phyloP scores from a whole-genome alignment of 2,888 invertebrate species.

The Candidula unifasciata region DNA sequence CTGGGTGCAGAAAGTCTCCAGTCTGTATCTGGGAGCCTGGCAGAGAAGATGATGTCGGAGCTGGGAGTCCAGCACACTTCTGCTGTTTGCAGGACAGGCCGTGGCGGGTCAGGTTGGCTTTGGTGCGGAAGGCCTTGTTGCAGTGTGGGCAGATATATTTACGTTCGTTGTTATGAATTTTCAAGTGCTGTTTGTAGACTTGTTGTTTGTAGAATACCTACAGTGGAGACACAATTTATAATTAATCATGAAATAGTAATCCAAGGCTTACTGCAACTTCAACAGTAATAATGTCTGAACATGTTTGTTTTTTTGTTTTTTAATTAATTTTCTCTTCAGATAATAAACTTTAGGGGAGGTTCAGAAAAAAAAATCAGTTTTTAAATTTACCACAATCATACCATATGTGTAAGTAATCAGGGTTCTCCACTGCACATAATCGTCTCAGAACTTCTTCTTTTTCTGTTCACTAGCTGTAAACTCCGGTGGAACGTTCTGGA shows the following conservation, averaged over 20 bases:
- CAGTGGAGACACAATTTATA: background rate
- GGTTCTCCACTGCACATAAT: too few relatives aligned
- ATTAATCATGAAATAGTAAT: background rate
- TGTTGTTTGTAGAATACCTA: slow-evolving; percentile 68
- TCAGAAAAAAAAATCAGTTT: too few relatives aligned
- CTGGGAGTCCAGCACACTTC: slow-evolving; percentile 22
- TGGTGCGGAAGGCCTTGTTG: slow-evolving; percentile 67
- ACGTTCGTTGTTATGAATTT: slow-evolving; percentile 68
- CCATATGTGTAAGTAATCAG: too few relatives aligned
- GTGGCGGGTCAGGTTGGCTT: slow-evolving; percentile 70
- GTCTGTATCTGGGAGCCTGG: background rate
- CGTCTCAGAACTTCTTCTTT: too few relatives aligned
- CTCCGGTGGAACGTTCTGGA: too few relatives aligned
- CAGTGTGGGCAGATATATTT: slow-evolving; percentile 68
- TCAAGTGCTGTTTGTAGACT: slow-evolving; percentile 69
- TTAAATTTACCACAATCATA: too few relatives aligned
- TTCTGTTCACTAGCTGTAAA: too few relatives aligned
- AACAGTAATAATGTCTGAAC: too few relatives aligned
- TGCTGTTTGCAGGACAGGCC: slow-evolving; percentile 63
- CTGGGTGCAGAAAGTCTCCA: slow-evolving; percentile 31
- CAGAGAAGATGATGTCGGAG: background rate
- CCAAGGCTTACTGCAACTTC: too few relatives aligned
- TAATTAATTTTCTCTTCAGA: too few relatives aligned
- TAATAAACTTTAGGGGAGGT: too few relatives aligned
- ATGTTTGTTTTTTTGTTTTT: too few relatives aligned